Evolutionary conservation across 2,888 invertebrate genomes (phyloP), one percentile per base, ranked within the genome.

Genomic region (Phyllotreta cruciferae): DNA sequence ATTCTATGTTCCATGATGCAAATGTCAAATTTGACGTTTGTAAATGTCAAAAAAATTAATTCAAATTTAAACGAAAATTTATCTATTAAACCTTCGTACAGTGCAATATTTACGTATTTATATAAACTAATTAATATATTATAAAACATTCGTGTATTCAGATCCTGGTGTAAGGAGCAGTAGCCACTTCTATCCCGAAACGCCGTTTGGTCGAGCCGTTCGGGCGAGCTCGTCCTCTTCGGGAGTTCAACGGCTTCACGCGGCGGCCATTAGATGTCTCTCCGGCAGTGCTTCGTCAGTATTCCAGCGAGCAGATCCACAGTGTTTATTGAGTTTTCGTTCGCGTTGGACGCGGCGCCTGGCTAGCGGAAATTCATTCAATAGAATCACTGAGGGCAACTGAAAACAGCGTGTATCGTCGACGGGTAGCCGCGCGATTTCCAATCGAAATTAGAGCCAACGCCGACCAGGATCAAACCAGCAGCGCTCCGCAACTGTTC

Each of bases 311-410:
- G 36, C 35, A 34, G 49, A 24, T 1, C 24, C 10, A 49, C n/a
- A 52, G 66, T 66, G 61, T 66, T 56, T 66, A 66, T 66, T 66
- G 66, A 66, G 66, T 66, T 66, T 60, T 61, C 56, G 63, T 60
- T 24, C 50, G 60, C 57, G 52, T 50, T 61, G 24, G 24, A 24
- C 24, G 54, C 56, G 60, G 52, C 61, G 63, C 54, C 56, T 50
- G 45, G 55, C 35, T 47, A 52, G 56, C 49, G 55, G 55, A 63
- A 45, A 49, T 10, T 37, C 57, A 57, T 50, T 63, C 58, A 63
- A 63, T 61, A 57, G 62, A 57, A 41, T 63, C 60, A 63, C 55
- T 62, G 53, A 57, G 42, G 50, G 45, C 56, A 66, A 63, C 58
- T 57, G 60, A 61, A 66, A 66, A 57, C 57, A 47, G 50, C 60